Base-by-base conservation (phyloP, 1,140 invertebrate species). In the Pogonognathellus flavescens region DNA sequence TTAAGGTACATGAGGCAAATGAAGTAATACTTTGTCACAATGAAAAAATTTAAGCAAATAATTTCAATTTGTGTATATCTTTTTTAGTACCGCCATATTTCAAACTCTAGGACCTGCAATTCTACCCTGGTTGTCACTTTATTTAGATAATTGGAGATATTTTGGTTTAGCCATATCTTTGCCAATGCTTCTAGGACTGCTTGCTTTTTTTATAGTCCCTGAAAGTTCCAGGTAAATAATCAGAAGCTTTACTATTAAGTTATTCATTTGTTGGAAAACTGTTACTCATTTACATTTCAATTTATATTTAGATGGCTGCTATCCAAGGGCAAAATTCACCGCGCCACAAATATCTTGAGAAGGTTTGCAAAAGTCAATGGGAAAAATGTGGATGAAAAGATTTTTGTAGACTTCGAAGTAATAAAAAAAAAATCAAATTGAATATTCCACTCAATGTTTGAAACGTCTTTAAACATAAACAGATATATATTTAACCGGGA, bases 151-250 rank as follows among this genome's bases (percentile, higher is more conserved):
- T 88, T 97, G 96, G 96, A 92, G 94, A 88, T 90, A 93, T 87
- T 93, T 95, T 7, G 93, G 93, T 9, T 91, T 96, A 13, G 92
- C 92, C 0, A 96, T 95, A 13, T 95, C 95, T 18, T 92, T 93
- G 0, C 96, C 96, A 0, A 92, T 97, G 60, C 88, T 93, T 0
- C 89, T 96, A 14, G 94, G 93, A 1, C 89, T 95, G 5, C 90
- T 94, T 0, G 95, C 95, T 0, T 94, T 95, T 0, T 94, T 93
- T 91, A 88, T 95, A 3, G 94, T 97, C 6, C 96, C 96, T 0
- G 96, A 97, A 91, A 96, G 95, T 88, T 95, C 95, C 0, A 93
- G 95, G 92, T 94, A n/a, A n/a, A n/a, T n/a, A n/a, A n/a, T n/a
- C n/a, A n/a, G n/a, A n/a, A n/a, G n/a, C n/a, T 41, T 41, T 41